A percentile compares a stretch with the other conserved stretches of the same genome.
Conservation (phyloP, 2,888 invertebrate species). For the Digitonthophagus gazella region DNA sequence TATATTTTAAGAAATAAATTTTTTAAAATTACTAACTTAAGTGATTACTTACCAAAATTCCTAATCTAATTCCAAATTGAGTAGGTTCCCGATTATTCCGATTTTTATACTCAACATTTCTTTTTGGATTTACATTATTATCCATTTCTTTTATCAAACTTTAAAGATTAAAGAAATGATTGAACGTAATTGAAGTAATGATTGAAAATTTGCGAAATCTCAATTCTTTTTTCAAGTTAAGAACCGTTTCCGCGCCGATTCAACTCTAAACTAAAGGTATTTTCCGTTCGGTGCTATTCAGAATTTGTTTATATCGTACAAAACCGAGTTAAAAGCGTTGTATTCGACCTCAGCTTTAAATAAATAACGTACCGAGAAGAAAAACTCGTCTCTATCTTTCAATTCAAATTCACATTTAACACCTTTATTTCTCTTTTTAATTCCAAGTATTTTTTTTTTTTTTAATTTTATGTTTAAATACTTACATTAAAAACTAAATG, state of each 20-base stretch:
- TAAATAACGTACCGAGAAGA: background rate
- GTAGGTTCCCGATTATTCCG: background rate
- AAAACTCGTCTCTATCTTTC: background rate
- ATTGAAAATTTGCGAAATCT: background rate
- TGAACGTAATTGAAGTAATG: too few species aligned
- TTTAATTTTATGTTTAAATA: constrained; percentile 38
- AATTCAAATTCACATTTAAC: background rate
- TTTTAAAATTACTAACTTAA: too few species aligned
- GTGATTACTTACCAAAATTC: background rate
- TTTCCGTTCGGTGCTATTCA: background rate
- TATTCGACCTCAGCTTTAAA: background rate
- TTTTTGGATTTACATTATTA: background rate
- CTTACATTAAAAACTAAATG: constrained; percentile 78
- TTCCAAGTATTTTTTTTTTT: too few species aligned
- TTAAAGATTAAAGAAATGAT: too few species aligned
- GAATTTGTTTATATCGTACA: background rate
- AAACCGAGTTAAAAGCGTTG: background rate
- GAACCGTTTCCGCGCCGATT: background rate
- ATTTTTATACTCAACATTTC: background rate
- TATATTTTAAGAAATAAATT: too few species aligned
- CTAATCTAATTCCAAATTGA: background rate
- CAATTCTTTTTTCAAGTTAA: background rate
- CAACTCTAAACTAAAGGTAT: background rate
- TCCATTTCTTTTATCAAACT: too few species aligned
- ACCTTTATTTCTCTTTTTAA: too few species aligned